A percentile compares a stretch with the other conserved stretches of the same genome.
These are phyloP conservation scores for Rutpela maculata DNA, from an alignment of 2,888 invertebrate species.

Conservation along the genomic window DNA sequence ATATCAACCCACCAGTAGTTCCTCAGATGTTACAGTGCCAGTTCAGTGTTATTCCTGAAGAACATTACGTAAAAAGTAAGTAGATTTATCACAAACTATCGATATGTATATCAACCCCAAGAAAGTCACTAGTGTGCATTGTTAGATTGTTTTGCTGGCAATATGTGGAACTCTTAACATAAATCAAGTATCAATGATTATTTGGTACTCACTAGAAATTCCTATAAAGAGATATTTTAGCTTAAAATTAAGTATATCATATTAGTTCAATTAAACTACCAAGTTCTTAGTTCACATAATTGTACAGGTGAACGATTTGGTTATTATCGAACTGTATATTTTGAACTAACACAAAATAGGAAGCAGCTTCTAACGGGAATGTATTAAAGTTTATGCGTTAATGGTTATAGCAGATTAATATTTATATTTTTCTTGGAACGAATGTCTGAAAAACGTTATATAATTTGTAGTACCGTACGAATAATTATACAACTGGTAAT, in stretches of 20 bases:
- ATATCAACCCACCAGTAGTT: slow-evolving; percentile 68
- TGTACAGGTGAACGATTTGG: no score
- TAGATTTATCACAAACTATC: slow-evolving; percentile 33
- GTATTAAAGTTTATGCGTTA: not conserved
- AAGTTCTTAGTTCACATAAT: not conserved
- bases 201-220: no score
- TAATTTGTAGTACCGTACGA: not conserved
- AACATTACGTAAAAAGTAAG: slow-evolving; percentile 52
- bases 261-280: not conserved
- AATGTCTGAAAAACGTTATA: no score
- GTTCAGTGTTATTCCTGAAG: slow-evolving; percentile 57
- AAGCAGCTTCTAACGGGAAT: slow-evolving; percentile 11
- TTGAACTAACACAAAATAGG: not conserved
- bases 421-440: not conserved
- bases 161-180: no score
- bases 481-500: not conserved
- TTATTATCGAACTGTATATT: slow-evolving; percentile 9
- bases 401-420: slow-evolving; percentile 8
- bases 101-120: not conserved
- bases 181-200: no score
- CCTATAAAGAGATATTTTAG: not conserved
- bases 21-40: slow-evolving; percentile 71
- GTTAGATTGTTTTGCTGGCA: not conserved
- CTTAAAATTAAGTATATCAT: not conserved
- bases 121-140: not conserved